Evolutionary conservation across 2,888 invertebrate species (phyloP).

Genomic region (Melangyna quadrimaculata): DNA sequence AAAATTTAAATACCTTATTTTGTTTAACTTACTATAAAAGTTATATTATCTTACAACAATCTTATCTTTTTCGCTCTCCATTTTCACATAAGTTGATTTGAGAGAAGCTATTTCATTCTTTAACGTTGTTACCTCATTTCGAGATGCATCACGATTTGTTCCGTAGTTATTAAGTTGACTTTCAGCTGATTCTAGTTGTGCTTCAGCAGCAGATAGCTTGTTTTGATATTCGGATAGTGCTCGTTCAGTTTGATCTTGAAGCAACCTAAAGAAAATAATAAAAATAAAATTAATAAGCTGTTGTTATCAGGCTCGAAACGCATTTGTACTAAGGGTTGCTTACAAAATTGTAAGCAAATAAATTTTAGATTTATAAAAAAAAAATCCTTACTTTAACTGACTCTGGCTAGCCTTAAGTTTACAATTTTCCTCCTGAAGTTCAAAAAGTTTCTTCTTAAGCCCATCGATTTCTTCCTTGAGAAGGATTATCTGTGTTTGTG

Average conservation of each 20-base stretch:
- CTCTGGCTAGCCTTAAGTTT: constrained; percentile 83
- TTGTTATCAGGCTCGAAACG: no score
- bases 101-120: constrained; percentile 85
- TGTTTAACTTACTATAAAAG: not conserved
- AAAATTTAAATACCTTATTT: not conserved
- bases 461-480: constrained; percentile 83
- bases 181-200: constrained; percentile 84
- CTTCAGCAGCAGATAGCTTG: constrained; percentile 85
- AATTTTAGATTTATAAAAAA: no score
- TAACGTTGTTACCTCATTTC: constrained; percentile 84
- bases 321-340: no score
- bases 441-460: constrained; percentile 82
- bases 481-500: constrained; percentile 82
- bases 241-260: constrained; percentile 90
- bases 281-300: no score
- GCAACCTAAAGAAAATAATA: constrained; percentile 82
- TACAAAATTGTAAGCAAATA: no score
- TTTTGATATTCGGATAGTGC: constrained; percentile 86
- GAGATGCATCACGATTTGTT: constrained; percentile 83
- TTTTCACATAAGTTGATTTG: constrained; percentile 84
- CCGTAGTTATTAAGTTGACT: constrained; percentile 84
- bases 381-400: constrained; percentile 83
- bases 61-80: constrained; percentile 88
- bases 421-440: constrained; percentile 82
- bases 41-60: constrained; percentile 81